A percentile compares a stretch with the other conserved stretches of the same genome.
phyloP scores from a whole-genome alignment of 2,888 invertebrate genomes.

The Leptopilina syphax region DNA sequence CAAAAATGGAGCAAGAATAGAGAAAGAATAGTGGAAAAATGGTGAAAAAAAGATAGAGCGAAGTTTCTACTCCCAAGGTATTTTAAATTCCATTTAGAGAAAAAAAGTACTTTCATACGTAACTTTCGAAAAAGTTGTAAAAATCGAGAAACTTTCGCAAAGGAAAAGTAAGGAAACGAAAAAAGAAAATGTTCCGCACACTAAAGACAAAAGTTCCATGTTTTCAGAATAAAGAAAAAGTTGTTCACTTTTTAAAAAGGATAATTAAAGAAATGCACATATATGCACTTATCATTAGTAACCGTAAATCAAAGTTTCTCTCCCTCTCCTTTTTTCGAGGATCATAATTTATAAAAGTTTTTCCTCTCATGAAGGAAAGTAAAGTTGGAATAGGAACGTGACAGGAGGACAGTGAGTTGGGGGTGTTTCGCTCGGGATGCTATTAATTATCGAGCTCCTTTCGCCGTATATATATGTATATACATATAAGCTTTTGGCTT shows the following conservation, averaged over 20 bases:
- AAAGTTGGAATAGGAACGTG: constrained; percentile 37
- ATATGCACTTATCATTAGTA: constrained; percentile 1
- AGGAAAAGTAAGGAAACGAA: no score
- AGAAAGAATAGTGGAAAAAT: no score
- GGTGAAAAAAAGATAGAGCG: no score
- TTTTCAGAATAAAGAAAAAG: neutral
- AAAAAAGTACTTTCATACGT: no score
- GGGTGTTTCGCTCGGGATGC: constrained; percentile 69
- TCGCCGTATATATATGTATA: constrained; percentile 59
- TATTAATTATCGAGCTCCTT: constrained; percentile 74
- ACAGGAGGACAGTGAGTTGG: constrained; percentile 50
- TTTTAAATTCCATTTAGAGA: no score
- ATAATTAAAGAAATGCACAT: constrained; percentile 8
- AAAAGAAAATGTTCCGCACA: no score
- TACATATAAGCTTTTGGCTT: constrained; percentile 65
- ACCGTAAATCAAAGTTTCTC: neutral
- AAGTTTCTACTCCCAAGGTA: no score
- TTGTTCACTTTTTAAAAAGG: neutral
- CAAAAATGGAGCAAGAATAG: no score
- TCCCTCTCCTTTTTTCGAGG: neutral
- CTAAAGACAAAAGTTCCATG: no score
- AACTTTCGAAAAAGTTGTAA: no score
- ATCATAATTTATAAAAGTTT: constrained; percentile 33
- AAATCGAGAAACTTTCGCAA: no score
- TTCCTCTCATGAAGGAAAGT: constrained; percentile 25